These are phyloP conservation scores for Engystomops pustulosus DNA, from an alignment of 2,113 vertebrate species.

Conservation along the genomic window DNA sequence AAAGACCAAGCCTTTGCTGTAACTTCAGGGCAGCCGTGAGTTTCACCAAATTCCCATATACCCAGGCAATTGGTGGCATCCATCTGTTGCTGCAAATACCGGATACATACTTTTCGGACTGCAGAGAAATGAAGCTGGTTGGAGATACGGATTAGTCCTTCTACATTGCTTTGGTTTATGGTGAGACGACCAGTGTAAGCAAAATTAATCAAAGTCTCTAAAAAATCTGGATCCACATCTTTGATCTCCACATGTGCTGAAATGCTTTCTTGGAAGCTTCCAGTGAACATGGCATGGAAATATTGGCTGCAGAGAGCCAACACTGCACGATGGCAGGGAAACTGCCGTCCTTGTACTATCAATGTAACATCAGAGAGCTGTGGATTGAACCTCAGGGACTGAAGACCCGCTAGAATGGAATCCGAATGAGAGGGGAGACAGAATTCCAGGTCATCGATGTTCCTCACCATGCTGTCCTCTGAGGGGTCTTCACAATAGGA, in stretches of 20 bases:
- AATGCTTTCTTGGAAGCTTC: conserved; percentile 91
- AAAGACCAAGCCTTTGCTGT: conserved; percentile 92
- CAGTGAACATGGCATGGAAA: conserved; percentile 92
- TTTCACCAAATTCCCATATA: conserved; percentile 92
- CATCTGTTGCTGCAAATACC: conserved; percentile 96
- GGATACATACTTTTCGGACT: conserved; percentile 86
- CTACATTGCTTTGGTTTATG: conserved; percentile 91
- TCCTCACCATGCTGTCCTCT: conserved; percentile 84
- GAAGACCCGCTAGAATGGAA: conserved; percentile 87
- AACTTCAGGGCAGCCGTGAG: conserved; percentile 89
- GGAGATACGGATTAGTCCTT: conserved; percentile 84
- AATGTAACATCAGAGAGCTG: conserved; percentile 88
- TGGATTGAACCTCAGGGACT: conserved; percentile 81
- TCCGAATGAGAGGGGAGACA: conserved; percentile 89
- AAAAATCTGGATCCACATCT: conserved; percentile 78
- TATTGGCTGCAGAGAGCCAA: conserved; percentile 94
- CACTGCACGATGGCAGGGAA: conserved; percentile 90
- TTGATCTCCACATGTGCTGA: conserved; percentile 86
- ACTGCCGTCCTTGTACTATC: conserved; percentile 79
- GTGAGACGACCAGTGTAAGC: conserved; percentile 93
- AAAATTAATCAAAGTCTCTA: conserved; percentile 86
- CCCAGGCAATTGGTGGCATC: conserved; percentile 93
- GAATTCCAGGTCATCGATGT: conserved; percentile 92
- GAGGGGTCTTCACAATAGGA: conserved; percentile 2
- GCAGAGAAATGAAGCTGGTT: conserved; percentile 89